phyloP scores from a whole-genome alignment of 2,797 vertebrate genomes.

The Vultur gryphus region DNA sequence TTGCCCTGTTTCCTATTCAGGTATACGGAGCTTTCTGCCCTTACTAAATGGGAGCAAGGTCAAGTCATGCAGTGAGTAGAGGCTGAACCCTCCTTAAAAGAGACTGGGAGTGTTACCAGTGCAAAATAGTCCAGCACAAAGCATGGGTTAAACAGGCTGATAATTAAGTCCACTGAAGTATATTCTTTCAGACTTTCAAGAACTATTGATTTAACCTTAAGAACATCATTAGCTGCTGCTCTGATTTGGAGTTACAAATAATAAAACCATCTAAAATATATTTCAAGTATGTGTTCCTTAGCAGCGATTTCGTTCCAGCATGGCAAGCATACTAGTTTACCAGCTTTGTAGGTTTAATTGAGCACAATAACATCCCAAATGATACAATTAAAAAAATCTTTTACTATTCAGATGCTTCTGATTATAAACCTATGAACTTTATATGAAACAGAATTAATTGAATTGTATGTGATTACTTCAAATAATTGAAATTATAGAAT shows the following conservation, averaged over 20 bases:
- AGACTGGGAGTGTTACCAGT: not conserved
- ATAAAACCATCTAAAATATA: not conserved
- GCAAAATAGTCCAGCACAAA: not conserved
- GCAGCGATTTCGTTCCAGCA: not conserved
- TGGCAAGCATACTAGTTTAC: not conserved
- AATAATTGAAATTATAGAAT: not conserved
- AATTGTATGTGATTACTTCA: constrained; percentile 10
- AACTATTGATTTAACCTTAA: not conserved
- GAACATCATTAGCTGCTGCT: not conserved
- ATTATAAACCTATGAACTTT: not conserved
- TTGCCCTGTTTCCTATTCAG: not conserved
- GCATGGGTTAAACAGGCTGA: not conserved
- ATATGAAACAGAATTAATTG: not conserved
- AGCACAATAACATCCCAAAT: not conserved
- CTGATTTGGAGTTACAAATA: not conserved
- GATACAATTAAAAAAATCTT: not conserved
- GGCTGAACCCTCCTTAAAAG: not conserved
- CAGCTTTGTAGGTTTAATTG: not conserved
- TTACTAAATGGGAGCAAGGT: not conserved
- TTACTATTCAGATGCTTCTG: not conserved
- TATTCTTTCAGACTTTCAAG: not conserved
- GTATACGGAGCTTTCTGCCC: not conserved
- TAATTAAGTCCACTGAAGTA: not conserved
- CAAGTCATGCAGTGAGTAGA: not conserved
- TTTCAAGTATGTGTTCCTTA: not conserved